Percentiles rank a stretch among this genome's conserved stretches.
phyloP scores from a whole-genome alignment of 2,113 vertebrate genomes.

The Alouatta palliata region DNA sequence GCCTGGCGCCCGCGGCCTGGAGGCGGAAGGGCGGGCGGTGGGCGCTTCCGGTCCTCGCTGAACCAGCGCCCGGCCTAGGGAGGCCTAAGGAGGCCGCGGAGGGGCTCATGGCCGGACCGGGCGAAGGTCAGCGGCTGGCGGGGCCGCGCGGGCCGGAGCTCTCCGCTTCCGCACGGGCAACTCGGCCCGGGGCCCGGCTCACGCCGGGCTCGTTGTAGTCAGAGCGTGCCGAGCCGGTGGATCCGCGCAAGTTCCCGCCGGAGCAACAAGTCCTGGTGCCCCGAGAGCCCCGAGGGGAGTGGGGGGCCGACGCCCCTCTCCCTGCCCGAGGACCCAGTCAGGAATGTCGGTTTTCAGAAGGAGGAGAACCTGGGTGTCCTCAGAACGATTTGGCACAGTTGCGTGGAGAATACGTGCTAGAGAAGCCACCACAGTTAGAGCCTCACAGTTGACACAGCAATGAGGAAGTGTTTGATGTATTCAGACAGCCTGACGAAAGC shows the following conservation, averaged over 20 bases:
- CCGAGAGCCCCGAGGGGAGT: not conserved
- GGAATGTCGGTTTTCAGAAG: not conserved
- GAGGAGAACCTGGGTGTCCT: not conserved
- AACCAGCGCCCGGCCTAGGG: fast-evolving
- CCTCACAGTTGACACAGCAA: not conserved
- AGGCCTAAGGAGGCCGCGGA: not conserved
- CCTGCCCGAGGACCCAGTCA: not conserved
- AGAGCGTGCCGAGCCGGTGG: fast-evolving
- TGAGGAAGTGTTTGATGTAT: not conserved
- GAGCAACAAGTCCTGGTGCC: conserved; percentile 3
- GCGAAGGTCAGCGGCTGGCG: conserved; percentile 76
- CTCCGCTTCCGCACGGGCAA: conserved; percentile 59
- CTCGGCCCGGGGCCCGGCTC: not conserved
- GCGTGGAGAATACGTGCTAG: too few species aligned
- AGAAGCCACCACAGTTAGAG: not conserved
- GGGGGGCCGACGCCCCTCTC: not conserved
- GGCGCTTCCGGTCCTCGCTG: not conserved
- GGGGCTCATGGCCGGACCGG: conserved; percentile 62
- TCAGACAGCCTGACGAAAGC: too few species aligned
- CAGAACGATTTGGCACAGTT: not conserved
- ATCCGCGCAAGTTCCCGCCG: not conserved
- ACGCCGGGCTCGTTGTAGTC: not conserved
- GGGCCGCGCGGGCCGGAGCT: conserved; percentile 38
- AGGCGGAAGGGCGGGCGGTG: not conserved
- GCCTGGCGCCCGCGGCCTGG: not conserved